Evolutionary conservation across 2,888 invertebrate species (phyloP), one percentile per base, ranked within the genome.

Genomic region (Teleogryllus oceanicus): DNA sequence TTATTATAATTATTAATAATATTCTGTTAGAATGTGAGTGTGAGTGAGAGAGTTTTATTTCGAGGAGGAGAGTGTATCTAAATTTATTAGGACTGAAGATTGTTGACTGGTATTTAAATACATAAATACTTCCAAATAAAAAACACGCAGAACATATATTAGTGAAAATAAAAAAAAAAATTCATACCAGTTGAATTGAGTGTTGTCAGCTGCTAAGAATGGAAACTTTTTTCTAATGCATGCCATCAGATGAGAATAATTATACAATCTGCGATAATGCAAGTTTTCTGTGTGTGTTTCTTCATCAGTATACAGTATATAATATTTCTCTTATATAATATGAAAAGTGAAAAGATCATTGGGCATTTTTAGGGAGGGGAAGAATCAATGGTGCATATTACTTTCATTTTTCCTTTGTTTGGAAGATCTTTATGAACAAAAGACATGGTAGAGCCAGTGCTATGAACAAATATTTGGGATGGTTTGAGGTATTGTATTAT

Each of bases 401-500:
- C 62, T 62, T 62, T 62, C n/a, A 62, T 62, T 62, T 62, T 37
- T n/a, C 3, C 13, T 62, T 62, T 62, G n/a, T 62, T 62, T 62
- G 62, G 62, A 62, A 49, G 50, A 77, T 49, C 24, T 77, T 77
- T 49, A 49, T 49, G 24, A 77, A 49, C 20, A 77, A 62, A 62
- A 62, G 62, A 62, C 62, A 62, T 62, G 62, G 16, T 62, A 62
- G 62, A 62, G n/a, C n/a, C 62, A 62, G 62, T 62, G 62, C 62
- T 77, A 77, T 37, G 77, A 37, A 37, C 49, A 49, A 75, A 21
- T 37, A 62, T 51, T 75, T 74, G 75, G 78, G 74, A 78, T 78
- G 78, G 75, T 74, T 80, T 80, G 77, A 78, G 75, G 75, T 78
- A 37, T 49, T 78, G 78, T 80, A 49, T 78, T 80, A 62, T 62